Percentiles rank a stretch among this genome's conserved stretches.
phyloP scores from a whole-genome alignment of 2,888 invertebrate genomes.

The Halictus ligatus region DNA sequence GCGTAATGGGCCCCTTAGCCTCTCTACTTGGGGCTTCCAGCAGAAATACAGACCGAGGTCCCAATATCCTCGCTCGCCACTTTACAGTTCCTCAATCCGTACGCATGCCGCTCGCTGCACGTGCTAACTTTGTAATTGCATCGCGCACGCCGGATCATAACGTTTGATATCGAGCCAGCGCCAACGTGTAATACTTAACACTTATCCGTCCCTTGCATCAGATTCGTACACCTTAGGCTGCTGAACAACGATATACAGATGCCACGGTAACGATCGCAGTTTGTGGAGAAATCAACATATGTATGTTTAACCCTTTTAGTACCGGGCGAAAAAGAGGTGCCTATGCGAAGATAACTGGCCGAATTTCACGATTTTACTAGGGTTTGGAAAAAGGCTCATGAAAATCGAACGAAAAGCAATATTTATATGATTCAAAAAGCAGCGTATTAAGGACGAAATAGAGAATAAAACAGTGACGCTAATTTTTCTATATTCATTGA shows the following conservation, averaged over 20 bases:
- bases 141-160: not conserved
- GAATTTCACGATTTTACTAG: too few relatives aligned
- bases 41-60: slow-evolving; percentile 71
- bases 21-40: slow-evolving; percentile 64
- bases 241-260: not conserved
- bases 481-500: too few relatives aligned
- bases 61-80: slow-evolving; percentile 46
- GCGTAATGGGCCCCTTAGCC: slow-evolving; percentile 79
- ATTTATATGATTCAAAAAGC: too few relatives aligned
- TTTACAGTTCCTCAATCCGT: slow-evolving; percentile 33
- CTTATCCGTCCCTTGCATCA: not conserved
- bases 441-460: too few relatives aligned
- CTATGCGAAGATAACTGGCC: too few relatives aligned
- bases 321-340: too few relatives aligned
- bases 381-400: too few relatives aligned
- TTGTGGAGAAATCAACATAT: not conserved
- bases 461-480: too few relatives aligned
- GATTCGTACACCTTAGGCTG: not conserved
- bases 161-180: not conserved
- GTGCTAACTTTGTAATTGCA: slow-evolving; percentile 12
- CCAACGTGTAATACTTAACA: slow-evolving; percentile 1
- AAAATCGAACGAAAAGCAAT: too few relatives aligned
- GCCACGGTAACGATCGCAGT: not conserved
- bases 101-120: slow-evolving; percentile 20
- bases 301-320: too few relatives aligned